phyloP scores from a whole-genome alignment of 1,140 invertebrate species.

The Goniozus legneri region DNA sequence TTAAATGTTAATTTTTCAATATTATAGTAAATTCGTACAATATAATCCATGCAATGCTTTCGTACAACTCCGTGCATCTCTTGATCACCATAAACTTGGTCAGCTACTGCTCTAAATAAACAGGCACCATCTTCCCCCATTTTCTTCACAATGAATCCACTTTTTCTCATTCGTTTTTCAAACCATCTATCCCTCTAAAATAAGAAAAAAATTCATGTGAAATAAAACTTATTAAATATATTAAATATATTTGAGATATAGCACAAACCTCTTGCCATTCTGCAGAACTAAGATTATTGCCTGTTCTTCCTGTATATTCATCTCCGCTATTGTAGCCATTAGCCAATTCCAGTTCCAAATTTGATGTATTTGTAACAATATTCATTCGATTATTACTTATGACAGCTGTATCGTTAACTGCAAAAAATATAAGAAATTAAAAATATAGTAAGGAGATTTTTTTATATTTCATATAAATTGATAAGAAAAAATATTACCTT shows the following conservation, averaged over 20 bases:
- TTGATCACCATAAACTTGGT: conserved; percentile 92
- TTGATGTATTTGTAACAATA: conserved; percentile 32
- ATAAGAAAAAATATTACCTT: conserved; percentile 27
- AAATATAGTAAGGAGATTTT: no score
- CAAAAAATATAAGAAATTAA: no score
- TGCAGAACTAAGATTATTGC: conserved; percentile 55
- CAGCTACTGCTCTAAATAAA: conserved; percentile 86
- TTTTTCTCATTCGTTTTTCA: conserved; percentile 69
- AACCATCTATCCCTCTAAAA: conserved; percentile 64
- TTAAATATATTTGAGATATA: conserved; percentile 7
- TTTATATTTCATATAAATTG: not conserved
- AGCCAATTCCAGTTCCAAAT: conserved; percentile 38
- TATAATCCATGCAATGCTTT: conserved; percentile 90
- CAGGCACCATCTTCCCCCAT: conserved; percentile 94
- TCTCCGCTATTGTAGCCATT: conserved; percentile 75
- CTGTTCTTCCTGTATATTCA: conserved; percentile 64
- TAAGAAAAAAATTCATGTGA: conserved; percentile 1
- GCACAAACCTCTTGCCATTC: conserved; percentile 60
- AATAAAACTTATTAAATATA: not conserved
- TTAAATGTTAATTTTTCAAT: not conserved
- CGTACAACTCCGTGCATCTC: conserved; percentile 85
- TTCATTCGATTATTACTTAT: conserved; percentile 38
- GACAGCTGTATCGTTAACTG: conserved; percentile 34
- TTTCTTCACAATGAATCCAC: conserved; percentile 80
- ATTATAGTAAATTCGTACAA: conserved; percentile 60